phyloP scores from a whole-genome alignment of 2,797 vertebrate genomes.

The Phalanger gymnotis region DNA sequence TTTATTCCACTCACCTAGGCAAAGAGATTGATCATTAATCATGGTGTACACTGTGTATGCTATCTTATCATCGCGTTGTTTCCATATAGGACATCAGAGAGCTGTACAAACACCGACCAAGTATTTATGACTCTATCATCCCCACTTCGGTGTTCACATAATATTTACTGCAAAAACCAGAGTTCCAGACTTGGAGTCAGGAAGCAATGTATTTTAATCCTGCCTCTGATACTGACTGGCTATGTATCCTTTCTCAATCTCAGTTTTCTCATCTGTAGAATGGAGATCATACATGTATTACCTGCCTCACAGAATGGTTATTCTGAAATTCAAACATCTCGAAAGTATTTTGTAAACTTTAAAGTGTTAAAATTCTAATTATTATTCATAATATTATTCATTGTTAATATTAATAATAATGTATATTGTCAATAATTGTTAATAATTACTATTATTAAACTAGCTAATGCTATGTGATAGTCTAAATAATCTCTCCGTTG shows the following conservation, averaged over 20 bases:
- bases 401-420: no score
- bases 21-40: constrained; percentile 71
- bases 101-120: constrained; percentile 54
- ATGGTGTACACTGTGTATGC: constrained; percentile 9
- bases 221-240: neutral
- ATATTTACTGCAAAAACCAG: neutral
- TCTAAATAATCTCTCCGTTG: neutral
- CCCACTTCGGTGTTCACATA: neutral
- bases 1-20: constrained; percentile 59
- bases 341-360: neutral
- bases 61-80: constrained; percentile 70
- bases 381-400: neutral
- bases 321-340: neutral
- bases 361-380: neutral
- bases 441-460: neutral
- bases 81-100: constrained; percentile 63
- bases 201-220: neutral
- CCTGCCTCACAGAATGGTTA: neutral
- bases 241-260: neutral
- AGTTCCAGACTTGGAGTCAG: neutral
- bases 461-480: neutral
- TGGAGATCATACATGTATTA: neutral
- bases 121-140: constrained; percentile 53
- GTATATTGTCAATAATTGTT: no score
- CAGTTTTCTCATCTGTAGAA: neutral